Evolutionary conservation across 2,797 vertebrate species (phyloP).

Genomic region (Propithecus deckenii): DNA sequence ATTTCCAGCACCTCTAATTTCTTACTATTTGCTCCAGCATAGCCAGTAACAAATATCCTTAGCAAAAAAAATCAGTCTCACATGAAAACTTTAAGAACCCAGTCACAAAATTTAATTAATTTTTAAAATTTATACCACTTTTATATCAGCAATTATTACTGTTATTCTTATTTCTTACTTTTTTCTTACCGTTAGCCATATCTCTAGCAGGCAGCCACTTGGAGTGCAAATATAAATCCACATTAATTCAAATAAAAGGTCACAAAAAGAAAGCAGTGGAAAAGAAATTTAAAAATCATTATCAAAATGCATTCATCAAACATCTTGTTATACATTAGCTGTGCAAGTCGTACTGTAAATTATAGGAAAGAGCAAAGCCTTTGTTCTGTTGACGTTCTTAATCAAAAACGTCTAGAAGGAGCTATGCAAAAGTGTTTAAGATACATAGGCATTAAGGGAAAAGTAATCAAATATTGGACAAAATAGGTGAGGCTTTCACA

Average conservation of each 20-base stretch:
- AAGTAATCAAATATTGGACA: not conserved
- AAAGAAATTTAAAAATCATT: not conserved
- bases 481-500: not conserved
- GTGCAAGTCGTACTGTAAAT: not conserved
- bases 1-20: not conserved
- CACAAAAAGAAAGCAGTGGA: not conserved
- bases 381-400: not conserved
- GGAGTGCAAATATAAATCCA: conserved; percentile 30
- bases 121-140: not conserved
- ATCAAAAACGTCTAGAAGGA: not conserved
- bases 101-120: not conserved
- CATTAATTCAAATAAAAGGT: conserved; percentile 37
- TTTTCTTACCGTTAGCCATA: not conserved
- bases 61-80: conserved; percentile 1
- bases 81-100: not conserved
- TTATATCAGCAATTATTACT: not conserved
- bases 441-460: not conserved
- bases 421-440: not conserved
- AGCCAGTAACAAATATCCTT: not conserved
- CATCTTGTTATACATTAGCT: not conserved
- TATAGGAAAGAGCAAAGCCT: not conserved
- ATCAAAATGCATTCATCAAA: conserved; percentile 17
- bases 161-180: not conserved
- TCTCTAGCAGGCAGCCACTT: not conserved
- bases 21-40: not conserved